Percentiles rank a stretch among this genome's conserved stretches.
phyloP scores from a whole-genome alignment of 1,140 invertebrate genomes.

The Caerostris extrusa region DNA sequence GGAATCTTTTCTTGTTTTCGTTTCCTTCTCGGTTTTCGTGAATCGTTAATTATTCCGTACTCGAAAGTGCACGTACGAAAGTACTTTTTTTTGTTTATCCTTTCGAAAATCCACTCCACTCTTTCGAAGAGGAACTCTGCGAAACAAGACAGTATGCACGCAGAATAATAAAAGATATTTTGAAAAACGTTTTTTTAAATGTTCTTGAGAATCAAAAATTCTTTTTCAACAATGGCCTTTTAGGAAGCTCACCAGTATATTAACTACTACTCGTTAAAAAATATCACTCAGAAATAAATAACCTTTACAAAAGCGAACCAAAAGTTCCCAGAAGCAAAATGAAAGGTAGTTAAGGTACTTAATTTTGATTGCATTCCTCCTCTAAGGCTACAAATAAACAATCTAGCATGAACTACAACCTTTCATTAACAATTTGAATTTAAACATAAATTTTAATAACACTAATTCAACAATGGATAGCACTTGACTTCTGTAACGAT shows the following conservation, averaged over 20 bases:
- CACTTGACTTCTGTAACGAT: not conserved
- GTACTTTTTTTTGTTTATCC: not conserved
- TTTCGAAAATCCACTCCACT: not conserved
- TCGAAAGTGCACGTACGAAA: constrained; percentile 44
- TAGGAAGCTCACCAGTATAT: not conserved
- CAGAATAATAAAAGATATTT: constrained; percentile 47
- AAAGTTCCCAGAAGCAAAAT: not conserved
- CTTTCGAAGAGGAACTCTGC: constrained; percentile 6
- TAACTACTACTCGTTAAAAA: not conserved
- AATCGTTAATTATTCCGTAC: constrained; percentile 68
- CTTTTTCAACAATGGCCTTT: not conserved
- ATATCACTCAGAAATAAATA: not conserved
- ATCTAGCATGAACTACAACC: not conserved
- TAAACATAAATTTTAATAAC: not conserved
- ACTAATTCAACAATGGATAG: not conserved
- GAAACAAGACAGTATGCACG: not conserved
- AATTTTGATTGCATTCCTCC: not conserved
- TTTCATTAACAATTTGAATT: not conserved
- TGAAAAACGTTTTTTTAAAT: constrained; percentile 10
- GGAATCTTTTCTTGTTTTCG: constrained; percentile 44
- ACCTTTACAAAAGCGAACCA: not conserved
- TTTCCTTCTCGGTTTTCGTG: constrained; percentile 36
- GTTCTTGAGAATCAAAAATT: not conserved
- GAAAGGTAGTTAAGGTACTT: not conserved
- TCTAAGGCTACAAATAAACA: not conserved